Base-by-base conservation (phyloP, 1,140 invertebrate genomes). In the Ips typographus region DNA sequence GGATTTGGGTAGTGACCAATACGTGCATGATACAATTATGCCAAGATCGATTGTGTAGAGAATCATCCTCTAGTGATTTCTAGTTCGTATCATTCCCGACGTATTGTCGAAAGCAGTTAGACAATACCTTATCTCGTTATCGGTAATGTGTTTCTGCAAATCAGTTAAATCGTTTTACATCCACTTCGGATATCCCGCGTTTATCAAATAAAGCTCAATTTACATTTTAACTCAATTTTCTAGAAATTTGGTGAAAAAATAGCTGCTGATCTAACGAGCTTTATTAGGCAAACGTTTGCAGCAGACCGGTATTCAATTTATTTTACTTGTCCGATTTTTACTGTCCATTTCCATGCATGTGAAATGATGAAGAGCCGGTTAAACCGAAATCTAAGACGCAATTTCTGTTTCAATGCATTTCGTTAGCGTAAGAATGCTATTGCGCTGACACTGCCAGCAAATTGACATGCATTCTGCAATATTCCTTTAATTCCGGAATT, bases 391-490 rank as follows among this genome's bases (percentile, higher is more conserved):
- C 61, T 68, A 60, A 68, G 41, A 52, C 52, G 53, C 44, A 60
- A 68, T 60, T 68, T 68, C 22, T 60, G 41, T 39, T 68, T 49
- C 5, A 61, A 68, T 43, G 47, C 58, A 66, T 66, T 49, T 57
- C 64, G 64, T 58, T 44, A 36, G 56, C 53, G 40, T 56, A 61
- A 68, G 55, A 60, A 68, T 59, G 57, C 49, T 49, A 51, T 60
- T 58, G 57, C 65, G 57, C 55, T 68, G 65, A 68, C 56, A 61
- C 6, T 61, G 65, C 65, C 65, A 61, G 56, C 65, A 61, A 68
- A 68, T 68, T 68, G 65, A 68, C 65, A 68, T 68, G 65, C 65
- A 68, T 68, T 68, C 65, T 68, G 58, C 65, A 68, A 68, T 68
- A 68, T 68, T 68, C 65, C 65, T 68, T 60, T 60, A 68, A 60